phyloP scores from a whole-genome alignment of 2,888 invertebrate genomes.

The Synergus laeviventris region DNA sequence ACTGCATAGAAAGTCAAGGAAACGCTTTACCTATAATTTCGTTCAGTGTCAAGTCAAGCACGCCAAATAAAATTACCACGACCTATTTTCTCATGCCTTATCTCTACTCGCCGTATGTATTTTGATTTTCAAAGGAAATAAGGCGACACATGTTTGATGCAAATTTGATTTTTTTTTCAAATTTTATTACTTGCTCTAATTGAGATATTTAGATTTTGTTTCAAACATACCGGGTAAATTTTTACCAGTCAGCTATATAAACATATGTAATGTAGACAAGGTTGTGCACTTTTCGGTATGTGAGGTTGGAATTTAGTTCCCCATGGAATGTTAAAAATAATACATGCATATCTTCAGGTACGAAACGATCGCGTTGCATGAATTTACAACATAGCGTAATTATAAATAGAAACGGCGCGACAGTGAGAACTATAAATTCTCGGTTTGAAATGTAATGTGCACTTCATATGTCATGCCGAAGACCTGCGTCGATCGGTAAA shows the following conservation, averaged over 20 bases:
- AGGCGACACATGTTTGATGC: no score
- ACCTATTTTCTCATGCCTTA: no score
- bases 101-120: no score
- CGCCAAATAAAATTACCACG: neutral
- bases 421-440: conserved; percentile 69
- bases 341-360: conserved; percentile 19
- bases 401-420: conserved; percentile 71
- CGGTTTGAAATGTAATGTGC: conserved; percentile 59
- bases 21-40: neutral
- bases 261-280: neutral
- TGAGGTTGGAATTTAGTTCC: neutral
- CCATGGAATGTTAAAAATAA: neutral
- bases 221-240: no score
- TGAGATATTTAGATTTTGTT: no score
- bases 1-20: neutral
- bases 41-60: neutral
- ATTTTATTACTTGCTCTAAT: no score
- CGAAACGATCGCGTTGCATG: conserved; percentile 14
- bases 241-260: neutral
- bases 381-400: conserved; percentile 17
- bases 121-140: no score
- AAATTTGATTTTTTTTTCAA: no score
- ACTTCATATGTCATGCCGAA: conserved; percentile 13
- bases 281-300: neutral
- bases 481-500: conserved; percentile 10